Conservation (phyloP, 2,113 vertebrate genomes). For the Oceanodroma tethys region DNA sequence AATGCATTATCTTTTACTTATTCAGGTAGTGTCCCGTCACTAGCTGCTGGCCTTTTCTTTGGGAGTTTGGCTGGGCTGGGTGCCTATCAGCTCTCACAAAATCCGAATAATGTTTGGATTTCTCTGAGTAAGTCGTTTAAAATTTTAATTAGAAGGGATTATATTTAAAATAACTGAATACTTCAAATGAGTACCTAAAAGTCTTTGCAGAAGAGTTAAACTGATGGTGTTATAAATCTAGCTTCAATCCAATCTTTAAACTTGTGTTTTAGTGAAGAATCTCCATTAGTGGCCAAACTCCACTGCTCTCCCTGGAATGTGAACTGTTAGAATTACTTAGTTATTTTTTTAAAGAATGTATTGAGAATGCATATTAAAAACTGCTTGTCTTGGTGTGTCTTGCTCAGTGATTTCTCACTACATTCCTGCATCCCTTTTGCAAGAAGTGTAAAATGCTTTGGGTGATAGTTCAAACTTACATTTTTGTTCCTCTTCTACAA, state of each 20-base stretch:
- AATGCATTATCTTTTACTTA: neutral
- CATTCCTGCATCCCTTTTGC: neutral
- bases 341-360: neutral
- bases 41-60: slow-evolving; percentile 90
- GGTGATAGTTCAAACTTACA: neutral
- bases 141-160: neutral
- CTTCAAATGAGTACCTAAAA: neutral
- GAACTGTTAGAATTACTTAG: neutral
- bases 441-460: neutral
- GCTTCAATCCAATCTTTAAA: neutral
- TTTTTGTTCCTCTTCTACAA: neutral
- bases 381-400: neutral
- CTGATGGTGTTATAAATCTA: neutral
- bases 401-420: neutral
- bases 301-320: neutral
- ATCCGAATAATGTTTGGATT: slow-evolving; percentile 88
- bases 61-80: slow-evolving; percentile 90
- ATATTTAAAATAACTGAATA: neutral
- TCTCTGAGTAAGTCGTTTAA: slow-evolving; percentile 82
- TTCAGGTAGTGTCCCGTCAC: slow-evolving; percentile 87
- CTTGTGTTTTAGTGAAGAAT: neutral
- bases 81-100: slow-evolving; percentile 89
- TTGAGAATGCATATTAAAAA: neutral
- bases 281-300: neutral
- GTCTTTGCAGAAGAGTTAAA: neutral